Base-by-base conservation (phyloP, 2,797 vertebrate genomes). In the Odontamblyopus lacepedii region DNA sequence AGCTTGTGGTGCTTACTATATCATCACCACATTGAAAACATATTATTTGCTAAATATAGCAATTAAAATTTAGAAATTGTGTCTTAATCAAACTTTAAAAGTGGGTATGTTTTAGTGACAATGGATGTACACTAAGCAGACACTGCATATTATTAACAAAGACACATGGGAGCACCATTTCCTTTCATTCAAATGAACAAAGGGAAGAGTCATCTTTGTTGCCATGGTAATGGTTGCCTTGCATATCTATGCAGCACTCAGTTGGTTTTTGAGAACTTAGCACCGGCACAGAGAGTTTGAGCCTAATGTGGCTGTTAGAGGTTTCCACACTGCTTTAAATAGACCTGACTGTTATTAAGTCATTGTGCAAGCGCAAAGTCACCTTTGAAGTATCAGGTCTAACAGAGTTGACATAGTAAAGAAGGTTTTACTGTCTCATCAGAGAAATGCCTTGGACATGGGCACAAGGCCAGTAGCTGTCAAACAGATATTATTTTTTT, bases 281-380 rank as follows among this genome's bases (percentile, higher is more conserved):
- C 63, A 4, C 78, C 82, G 76, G 68, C 65, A 79, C 62, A 63
- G 73, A 27, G 62, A 69, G 74, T 67, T 75, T 87, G 48, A 29
- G 11, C 67, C 13, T 73, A 65, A 76, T 38, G 71, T 41, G 44
- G 70, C 18, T 64, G 71, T 73, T 80, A 41, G 69, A 63, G 70
- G n/a, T 68, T 70, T 76, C 71, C 32, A 64, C 64, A 26, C 64
- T 53, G 51, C 1, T 72, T 78, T 57, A 50, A 60, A 74, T n/a
- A 78, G 82, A 77, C 66, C 63, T 8, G 29, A 41, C 73, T 67
- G 74, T 79, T 81, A 77, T 73, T 82, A 77, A 85, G 71, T 73
- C 74, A 80, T 78, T 87, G 77, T 85, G 81, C 83, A 84, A 85
- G 80, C 83, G 44, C 79, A 81, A 89, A 87, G 82, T 75, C 79